These are phyloP conservation scores for Esox masquinongy DNA, from an alignment of 2,797 vertebrate species.

Conservation along the genomic window DNA sequence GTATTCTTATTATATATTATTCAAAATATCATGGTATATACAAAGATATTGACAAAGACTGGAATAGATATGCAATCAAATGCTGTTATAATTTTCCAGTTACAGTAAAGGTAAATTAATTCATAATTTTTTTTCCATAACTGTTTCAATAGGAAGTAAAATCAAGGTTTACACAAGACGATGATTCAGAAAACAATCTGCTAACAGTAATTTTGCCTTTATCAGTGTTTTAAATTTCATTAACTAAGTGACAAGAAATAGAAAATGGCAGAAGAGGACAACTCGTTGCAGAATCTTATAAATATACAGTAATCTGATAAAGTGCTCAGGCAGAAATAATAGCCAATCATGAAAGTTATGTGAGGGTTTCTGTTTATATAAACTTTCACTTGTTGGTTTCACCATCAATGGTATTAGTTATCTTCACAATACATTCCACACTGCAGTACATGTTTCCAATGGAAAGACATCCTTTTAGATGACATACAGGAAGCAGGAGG, in stretches of 20 bases:
- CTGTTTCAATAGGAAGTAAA: constrained; percentile 3
- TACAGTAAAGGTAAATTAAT: constrained; percentile 46
- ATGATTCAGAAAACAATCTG: constrained; percentile 35
- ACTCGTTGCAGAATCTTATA: constrained; percentile 35
- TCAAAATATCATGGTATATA: constrained; percentile 47
- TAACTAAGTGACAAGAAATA: constrained; percentile 24
- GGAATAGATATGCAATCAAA: constrained; percentile 45
- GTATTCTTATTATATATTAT: constrained; percentile 19
- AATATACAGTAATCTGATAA: constrained; percentile 66
- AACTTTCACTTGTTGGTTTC: neutral
- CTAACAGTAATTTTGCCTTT: constrained; percentile 24
- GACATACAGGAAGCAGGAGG: constrained; percentile 31
- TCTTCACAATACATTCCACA: neutral
- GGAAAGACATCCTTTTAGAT: constrained; percentile 40
- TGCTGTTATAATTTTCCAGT: constrained; percentile 42
- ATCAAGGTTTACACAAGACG: constrained; percentile 35
- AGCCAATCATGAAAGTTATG: neutral
- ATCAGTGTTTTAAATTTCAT: constrained; percentile 18
- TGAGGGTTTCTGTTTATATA: neutral
- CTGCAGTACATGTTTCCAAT: neutral
- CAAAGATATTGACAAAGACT: constrained; percentile 48
- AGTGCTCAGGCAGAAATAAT: constrained; percentile 55
- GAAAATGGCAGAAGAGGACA: constrained; percentile 17
- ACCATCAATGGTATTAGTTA: neutral
- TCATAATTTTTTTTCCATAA: constrained; percentile 28